phyloP scores from a whole-genome alignment of 2,113 vertebrate species.

The Zeus faber region DNA sequence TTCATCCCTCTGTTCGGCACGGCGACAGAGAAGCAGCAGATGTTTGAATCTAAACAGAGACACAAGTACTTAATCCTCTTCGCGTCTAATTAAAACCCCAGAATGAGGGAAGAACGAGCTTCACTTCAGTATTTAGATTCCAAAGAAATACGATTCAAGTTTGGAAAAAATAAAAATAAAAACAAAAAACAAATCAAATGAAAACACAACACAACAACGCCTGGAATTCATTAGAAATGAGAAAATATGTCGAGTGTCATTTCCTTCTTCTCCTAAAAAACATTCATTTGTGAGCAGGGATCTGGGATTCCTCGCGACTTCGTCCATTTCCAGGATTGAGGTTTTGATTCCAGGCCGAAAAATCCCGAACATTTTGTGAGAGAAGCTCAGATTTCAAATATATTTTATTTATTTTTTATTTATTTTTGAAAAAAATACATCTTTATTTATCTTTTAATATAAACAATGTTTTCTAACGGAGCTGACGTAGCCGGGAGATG shows the following conservation, averaged over 20 bases:
- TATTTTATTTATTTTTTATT: neutral
- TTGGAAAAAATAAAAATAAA: neutral
- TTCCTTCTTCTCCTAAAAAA: too few relatives aligned
- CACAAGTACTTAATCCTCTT: constrained; percentile 40
- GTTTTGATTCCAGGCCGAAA: too few relatives aligned
- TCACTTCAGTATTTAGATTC: constrained; percentile 12
- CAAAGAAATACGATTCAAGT: neutral
- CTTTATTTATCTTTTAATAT: too few relatives aligned
- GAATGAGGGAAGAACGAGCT: neutral
- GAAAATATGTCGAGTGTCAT: too few relatives aligned
- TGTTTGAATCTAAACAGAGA: constrained; percentile 43
- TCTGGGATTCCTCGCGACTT: too few relatives aligned
- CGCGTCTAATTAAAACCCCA: constrained; percentile 25
- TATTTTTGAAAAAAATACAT: neutral
- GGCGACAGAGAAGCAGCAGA: constrained; percentile 42
- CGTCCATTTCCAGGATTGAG: too few relatives aligned
- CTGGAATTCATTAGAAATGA: neutral
- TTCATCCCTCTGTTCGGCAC: constrained; percentile 7
- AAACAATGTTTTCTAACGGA: too few relatives aligned
- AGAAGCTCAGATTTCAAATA: neutral
- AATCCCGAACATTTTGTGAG: too few relatives aligned
- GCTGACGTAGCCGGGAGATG: too few relatives aligned
- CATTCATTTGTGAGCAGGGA: too few relatives aligned
- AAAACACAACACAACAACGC: too few relatives aligned
- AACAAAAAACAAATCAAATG: too few relatives aligned